Evolutionary conservation across 2,888 invertebrate species (phyloP).

Genomic region (Lordiphosa andalusiaca): DNA sequence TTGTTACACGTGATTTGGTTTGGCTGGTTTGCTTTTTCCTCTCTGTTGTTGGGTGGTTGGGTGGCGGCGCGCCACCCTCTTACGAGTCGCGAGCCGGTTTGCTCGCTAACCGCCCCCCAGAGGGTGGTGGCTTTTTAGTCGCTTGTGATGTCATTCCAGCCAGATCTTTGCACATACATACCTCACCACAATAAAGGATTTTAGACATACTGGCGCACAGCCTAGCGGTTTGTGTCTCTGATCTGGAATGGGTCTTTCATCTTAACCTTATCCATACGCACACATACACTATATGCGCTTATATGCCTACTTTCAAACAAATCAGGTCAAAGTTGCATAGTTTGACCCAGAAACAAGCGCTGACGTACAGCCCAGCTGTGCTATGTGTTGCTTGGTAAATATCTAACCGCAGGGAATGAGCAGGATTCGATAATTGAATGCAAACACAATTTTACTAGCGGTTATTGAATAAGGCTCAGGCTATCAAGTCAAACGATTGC

Average conservation of each 20-base stretch:
- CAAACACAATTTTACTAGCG: conserved; percentile 1
- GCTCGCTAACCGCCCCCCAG: conserved; percentile 28
- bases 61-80: conserved; percentile 4
- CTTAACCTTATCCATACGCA: neutral
- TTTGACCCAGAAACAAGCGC: conserved; percentile 58
- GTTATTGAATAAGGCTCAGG: too few relatives aligned
- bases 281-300: neutral
- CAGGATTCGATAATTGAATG: conserved; percentile 11
- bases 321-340: conserved; percentile 68
- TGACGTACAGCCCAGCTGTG: conserved; percentile 48
- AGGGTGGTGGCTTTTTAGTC: conserved; percentile 12
- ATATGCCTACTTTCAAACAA: conserved; percentile 23
- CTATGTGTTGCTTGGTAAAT: too few relatives aligned
- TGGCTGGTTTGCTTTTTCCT: conserved; percentile 39
- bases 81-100: conserved; percentile 18
- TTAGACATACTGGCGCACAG: conserved; percentile 57
- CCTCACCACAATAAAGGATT: conserved; percentile 53
- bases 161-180: conserved; percentile 23
- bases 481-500: too few relatives aligned
- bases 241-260: conserved; percentile 4
- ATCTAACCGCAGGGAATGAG: conserved; percentile 20
- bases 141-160: conserved; percentile 62
- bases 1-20: conserved; percentile 55
- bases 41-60: conserved; percentile 16
- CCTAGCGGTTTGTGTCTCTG: conserved; percentile 16